Evolutionary conservation across 2,888 invertebrate genomes (phyloP), one percentile per base, ranked within the genome.

Genomic region (Ennomos erosarius): DNA sequence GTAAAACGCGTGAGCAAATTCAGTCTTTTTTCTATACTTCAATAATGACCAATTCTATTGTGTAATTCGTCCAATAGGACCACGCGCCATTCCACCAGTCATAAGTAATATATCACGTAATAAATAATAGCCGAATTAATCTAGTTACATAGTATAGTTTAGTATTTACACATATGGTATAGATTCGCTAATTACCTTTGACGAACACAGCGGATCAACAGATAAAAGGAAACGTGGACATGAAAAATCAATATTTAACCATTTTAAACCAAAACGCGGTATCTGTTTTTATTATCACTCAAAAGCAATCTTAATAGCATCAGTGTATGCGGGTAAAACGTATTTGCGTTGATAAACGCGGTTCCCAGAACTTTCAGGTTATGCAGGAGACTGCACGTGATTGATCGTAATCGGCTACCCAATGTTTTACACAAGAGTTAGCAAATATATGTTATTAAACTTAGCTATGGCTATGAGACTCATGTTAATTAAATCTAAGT

Each of bases 321-420:
- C 59, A 51, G 51, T 10, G 11, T 40, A 49, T 33, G 42, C 37
- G 51, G 49, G 46, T 55, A 38, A 47, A 51, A 45, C 11, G 37
- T 46, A 44, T 52, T 44, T 36, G 48, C 16, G 34, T 55, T 55
- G 59, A 59, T 59, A 59, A 59, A 45, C 42, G 9, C 5, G 38
- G 59, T 59, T 59, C 51, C 51, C 55, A 55, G 59, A 60, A 60
- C 50, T 60, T 51, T 60, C 43, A 39, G 51, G 37, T 60, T 55
- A 50, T 37, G 49, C 40, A 35, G 35, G 46, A 49, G 13, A 47
- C n/a, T 36, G 46, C 46, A 58, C 60, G 60, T 64, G 60, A 40
- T 43, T 46, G 60, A 64, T 64, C 13, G 51, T n/a, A 35, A 61
- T 64, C 64, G 52, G 8, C 39, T 42, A 43, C 13, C 55, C 35